Evolutionary conservation across 1,140 invertebrate genomes (phyloP), one percentile per base, ranked within the genome.

Genomic region (Drosophila nannoptera): DNA sequence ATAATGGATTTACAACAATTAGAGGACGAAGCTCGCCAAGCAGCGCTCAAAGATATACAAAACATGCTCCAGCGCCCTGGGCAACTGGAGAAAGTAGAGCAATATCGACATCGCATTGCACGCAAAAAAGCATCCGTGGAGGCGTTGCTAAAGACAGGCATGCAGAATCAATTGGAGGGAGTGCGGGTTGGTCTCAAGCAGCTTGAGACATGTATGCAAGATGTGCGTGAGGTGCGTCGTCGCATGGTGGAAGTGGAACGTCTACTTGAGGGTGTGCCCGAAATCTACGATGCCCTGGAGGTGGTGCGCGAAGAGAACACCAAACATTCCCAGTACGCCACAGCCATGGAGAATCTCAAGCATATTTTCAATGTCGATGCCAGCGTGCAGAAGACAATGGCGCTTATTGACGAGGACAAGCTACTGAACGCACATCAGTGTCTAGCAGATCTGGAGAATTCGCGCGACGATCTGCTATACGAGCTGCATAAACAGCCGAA

Each of bases 341-440:
- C 98, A 8, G 98, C 98, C 2, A 97, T 98, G 92, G 98, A 99
- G 87, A 99, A 99, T 90, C 91, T 99, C 5, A 99, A 98, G 88
- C 97, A 99, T 87, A 98, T 99, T 62, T 99, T 99, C 78, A 99
- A 97, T 46, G 97, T 99, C 0, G 97, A 97, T 8, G 97, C 98
- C 87, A 98, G 96, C 90, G 96, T 99, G 2, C 94, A 96, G 59
- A 97, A 97, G 90, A 99, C 98, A 0, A 95, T 97, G 80, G 94
- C 96, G 54, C 95, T 96, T 91, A 99, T 99, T 65, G 95, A 94
- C 71, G 97, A 99, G 75, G 97, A 97, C 52, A 98, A 99, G 90
- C 90, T 99, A 8, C 90, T 99, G 0, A 95, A 97, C 90, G 97
- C 98, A 8, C 98, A 99, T 91, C 94, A 98, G 92, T 97, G 96